Evolutionary conservation across 2,797 vertebrate genomes (phyloP).

Genomic region (Peromyscus eremicus): DNA sequence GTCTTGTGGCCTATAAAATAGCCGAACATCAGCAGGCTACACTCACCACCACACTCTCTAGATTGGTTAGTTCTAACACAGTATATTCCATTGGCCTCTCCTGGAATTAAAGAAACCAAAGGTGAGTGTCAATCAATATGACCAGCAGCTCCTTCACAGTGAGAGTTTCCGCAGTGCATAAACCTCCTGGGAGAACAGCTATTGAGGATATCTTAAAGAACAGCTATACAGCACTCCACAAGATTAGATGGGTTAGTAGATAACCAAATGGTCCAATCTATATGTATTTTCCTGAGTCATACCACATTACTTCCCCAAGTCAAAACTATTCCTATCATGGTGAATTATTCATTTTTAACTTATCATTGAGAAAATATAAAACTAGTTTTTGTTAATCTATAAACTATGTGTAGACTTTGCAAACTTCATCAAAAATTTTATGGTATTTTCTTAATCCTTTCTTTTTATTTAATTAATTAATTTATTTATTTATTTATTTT

Average conservation of each 20-base stretch:
- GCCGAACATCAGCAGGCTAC: background rate
- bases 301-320: background rate
- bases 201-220: background rate
- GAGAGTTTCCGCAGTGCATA: constrained; percentile 29
- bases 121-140: constrained; percentile 45
- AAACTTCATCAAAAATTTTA: background rate
- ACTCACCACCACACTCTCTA: background rate
- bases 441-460: background rate
- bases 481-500: background rate
- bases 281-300: background rate
- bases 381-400: background rate
- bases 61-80: background rate
- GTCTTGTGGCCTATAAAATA: constrained; percentile 13
- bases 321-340: background rate
- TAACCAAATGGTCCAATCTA: constrained; percentile 4
- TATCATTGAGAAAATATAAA: constrained; percentile 2
- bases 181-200: background rate
- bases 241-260: constrained; percentile 8
- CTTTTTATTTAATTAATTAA: background rate
- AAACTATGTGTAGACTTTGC: background rate
- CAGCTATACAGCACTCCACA: background rate
- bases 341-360: constrained; percentile 31
- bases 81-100: constrained; percentile 31
- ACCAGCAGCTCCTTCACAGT: constrained; percentile 23
- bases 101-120: background rate